Evolutionary conservation across 1,140 invertebrate species (phyloP).

Genomic region (Aphelenchoides besseyi): DNA sequence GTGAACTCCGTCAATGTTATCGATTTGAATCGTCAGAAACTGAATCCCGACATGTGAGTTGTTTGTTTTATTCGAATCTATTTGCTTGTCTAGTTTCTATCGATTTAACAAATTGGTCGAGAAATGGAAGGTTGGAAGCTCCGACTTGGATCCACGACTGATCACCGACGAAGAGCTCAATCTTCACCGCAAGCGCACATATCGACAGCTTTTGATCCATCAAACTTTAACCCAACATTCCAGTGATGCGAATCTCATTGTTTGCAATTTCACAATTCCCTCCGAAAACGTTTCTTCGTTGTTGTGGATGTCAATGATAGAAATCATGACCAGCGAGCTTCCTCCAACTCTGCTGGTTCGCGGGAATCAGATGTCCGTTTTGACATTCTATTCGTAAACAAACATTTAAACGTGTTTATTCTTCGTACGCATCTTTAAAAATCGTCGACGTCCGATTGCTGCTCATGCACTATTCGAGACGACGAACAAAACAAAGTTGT

Average conservation of each 20-base stretch:
- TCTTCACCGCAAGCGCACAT: conserved; percentile 20
- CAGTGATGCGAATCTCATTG: conserved; percentile 30
- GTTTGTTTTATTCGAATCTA: neutral
- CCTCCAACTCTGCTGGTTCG: conserved; percentile 65
- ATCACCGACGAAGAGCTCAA: conserved; percentile 33
- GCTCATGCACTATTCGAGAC: no score
- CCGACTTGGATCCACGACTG: conserved; percentile 1
- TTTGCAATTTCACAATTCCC: conserved; percentile 64
- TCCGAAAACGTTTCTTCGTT: conserved; percentile 63
- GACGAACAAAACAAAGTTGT: no score
- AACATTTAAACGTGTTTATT: neutral
- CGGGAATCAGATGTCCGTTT: conserved; percentile 66
- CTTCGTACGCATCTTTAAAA: neutral
- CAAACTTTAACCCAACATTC: conserved; percentile 35
- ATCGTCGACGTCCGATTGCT: no score
- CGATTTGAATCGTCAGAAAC: conserved; percentile 25
- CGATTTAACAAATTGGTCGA: conserved; percentile 26
- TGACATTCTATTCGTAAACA: conserved; percentile 66
- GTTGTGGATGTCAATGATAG: conserved; percentile 66
- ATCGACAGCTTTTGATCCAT: conserved; percentile 32
- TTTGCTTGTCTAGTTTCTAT: neutral
- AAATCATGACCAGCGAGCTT: conserved; percentile 61
- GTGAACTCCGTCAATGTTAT: conserved; percentile 35
- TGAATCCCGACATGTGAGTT: conserved; percentile 27
- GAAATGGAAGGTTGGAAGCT: conserved; percentile 25